Conservation (phyloP, 1,140 invertebrate genomes). For the Ceratitis capitata region DNA sequence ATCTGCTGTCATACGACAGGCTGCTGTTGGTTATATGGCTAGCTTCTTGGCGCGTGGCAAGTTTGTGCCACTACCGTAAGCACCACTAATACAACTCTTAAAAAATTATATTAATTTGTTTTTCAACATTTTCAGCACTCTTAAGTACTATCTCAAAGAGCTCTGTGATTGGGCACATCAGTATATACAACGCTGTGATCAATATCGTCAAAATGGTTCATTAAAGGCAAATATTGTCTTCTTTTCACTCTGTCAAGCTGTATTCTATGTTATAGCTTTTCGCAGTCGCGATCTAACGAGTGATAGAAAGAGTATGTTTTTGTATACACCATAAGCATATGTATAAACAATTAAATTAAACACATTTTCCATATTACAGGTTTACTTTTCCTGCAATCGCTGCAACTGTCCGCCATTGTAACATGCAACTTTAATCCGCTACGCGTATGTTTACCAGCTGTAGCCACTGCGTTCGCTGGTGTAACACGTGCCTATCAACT, state of each 20-base stretch:
- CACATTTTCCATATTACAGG: conserved; percentile 70
- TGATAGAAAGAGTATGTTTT: conserved; percentile 75
- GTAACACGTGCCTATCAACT: conserved; percentile 88
- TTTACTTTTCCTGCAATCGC: conserved; percentile 78
- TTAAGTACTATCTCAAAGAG: conserved; percentile 73
- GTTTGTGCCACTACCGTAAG: conserved; percentile 74
- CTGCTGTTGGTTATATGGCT: conserved; percentile 77
- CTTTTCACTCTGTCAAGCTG: conserved; percentile 87
- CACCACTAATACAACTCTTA: neutral
- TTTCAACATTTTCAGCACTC: conserved; percentile 55
- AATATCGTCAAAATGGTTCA: conserved; percentile 65
- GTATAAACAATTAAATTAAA: neutral
- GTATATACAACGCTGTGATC: conserved; percentile 75
- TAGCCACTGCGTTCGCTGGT: conserved; percentile 85
- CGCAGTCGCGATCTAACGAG: conserved; percentile 84
- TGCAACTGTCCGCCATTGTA: conserved; percentile 86
- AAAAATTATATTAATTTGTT: conserved; percentile 8
- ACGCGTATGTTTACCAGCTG: conserved; percentile 76
- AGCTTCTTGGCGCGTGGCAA: conserved; percentile 78
- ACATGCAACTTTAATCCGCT: conserved; percentile 88
- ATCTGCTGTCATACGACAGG: conserved; percentile 74
- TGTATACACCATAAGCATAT: neutral
- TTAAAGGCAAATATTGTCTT: conserved; percentile 82
- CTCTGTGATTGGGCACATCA: conserved; percentile 78
- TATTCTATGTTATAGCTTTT: conserved; percentile 92